Base-by-base conservation (phyloP, 2,797 vertebrate species). In the Microchirus variegatus region DNA sequence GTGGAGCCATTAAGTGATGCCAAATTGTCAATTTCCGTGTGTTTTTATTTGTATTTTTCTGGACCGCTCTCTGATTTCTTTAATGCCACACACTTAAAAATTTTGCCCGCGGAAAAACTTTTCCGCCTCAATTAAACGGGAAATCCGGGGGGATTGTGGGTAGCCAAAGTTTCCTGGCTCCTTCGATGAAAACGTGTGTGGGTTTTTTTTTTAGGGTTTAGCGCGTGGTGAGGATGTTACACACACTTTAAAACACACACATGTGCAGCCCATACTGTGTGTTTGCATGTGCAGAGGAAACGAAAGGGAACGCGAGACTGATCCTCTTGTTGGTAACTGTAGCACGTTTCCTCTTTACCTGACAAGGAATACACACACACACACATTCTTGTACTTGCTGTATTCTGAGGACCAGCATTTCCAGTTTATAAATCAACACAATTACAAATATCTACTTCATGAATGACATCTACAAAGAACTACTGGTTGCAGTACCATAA, bases 91-190 rank as follows among this genome's bases (percentile, higher is more conserved):
- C 3, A 49, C 16, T 62, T 43, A 16, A 41, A 16, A 41, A 31
- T 58, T 1, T 1, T 3, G 45, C 16, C 47, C 51, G 38, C n/a
- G n/a, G 19, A 18, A 36, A 19, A 10, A 40, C 1, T 17, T 52
- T 53, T 37, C 51, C 36, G n/a, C 40, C 40, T 46, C 36, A 22
- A 10, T 52, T 53, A 45, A 64, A 53, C 5, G 15, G 9, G 38
- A 66, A 76, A 66, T 78, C 14, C 52, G 53, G n/a, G 31, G 31
- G 9, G 54, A 52, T 63, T 61, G 56, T 51, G 55, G 62, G 35
- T 41, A 9, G 57, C 45, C 61, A 65, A 44, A 62, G 59, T 67
- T 75, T 70, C 52, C 58, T 60, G 64, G 60, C 53, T 45, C 26
- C 44, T 9, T 63, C 65, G 42, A 50, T 16, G 16, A 59, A 58